phyloP scores from a whole-genome alignment of 2,888 invertebrate genomes.

The Xanthorhoe designata region DNA sequence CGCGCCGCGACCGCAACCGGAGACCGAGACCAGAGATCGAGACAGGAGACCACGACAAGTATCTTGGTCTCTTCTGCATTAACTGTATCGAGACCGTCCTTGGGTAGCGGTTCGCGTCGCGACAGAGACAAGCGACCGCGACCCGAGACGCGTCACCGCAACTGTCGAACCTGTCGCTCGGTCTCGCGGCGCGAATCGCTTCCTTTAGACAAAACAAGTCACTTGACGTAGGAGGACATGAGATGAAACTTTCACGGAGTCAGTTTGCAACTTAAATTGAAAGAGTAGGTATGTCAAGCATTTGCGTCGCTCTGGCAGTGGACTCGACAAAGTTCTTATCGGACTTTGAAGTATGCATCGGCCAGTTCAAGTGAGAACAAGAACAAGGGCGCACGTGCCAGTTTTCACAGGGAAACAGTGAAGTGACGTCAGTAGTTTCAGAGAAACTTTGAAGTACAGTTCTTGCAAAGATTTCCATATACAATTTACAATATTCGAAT shows the following conservation, averaged over 20 bases:
- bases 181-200: too few relatives aligned
- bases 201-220: not conserved
- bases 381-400: slow-evolving; percentile 21
- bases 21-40: too few relatives aligned
- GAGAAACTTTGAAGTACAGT: slow-evolving; percentile 9
- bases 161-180: too few relatives aligned
- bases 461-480: slow-evolving; percentile 3
- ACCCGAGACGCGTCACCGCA: too few relatives aligned
- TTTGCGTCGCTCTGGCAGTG: not conserved
- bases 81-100: too few relatives aligned
- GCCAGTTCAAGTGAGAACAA: slow-evolving; percentile 21
- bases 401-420: slow-evolving; percentile 18
- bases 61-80: too few relatives aligned
- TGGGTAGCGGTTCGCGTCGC: too few relatives aligned
- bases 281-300: slow-evolving; percentile 5
- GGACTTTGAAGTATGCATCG: slow-evolving; percentile 16
- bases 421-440: slow-evolving; percentile 23
- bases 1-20: too few relatives aligned
- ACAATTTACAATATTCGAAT: not conserved
- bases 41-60: too few relatives aligned
- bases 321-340: slow-evolving; percentile 16
- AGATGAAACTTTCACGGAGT: not conserved
- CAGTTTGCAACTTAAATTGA: slow-evolving; percentile 9
- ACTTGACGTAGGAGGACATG: not conserved
- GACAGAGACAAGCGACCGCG: too few relatives aligned